phyloP scores from a whole-genome alignment of 2,797 vertebrate species.

The Rhinogobio ventralis region DNA sequence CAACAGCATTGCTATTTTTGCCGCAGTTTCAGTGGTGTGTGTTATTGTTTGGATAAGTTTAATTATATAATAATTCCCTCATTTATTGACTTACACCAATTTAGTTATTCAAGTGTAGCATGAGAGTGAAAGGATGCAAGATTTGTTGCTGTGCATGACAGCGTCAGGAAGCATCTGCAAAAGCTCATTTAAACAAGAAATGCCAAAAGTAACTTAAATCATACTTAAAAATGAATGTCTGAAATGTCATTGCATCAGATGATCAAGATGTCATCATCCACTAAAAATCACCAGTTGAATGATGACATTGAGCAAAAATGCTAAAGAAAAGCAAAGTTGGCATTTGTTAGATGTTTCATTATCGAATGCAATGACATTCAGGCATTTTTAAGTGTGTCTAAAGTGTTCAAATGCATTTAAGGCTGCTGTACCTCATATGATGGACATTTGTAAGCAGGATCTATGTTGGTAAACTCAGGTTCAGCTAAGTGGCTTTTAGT shows the following conservation, averaged over 20 bases:
- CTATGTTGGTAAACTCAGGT: constrained; percentile 21
- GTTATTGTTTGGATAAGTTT: constrained; percentile 3
- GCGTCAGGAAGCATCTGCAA: neutral
- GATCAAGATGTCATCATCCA: neutral
- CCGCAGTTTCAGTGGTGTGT: neutral
- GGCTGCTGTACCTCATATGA: neutral
- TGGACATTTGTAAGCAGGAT: neutral
- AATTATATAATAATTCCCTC: neutral
- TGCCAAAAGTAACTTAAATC: neutral
- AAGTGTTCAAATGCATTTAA: neutral
- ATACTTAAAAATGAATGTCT: neutral
- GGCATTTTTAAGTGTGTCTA: neutral
- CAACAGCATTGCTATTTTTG: neutral
- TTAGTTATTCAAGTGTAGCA: neutral
- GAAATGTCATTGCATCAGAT: neutral
- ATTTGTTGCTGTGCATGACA: neutral
- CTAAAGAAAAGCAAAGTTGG: neutral
- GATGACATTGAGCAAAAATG: neutral
- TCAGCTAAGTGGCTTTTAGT: constrained; percentile 41
- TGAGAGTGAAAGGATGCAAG: neutral
- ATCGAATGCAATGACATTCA: neutral
- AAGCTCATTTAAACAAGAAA: neutral
- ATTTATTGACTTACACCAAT: neutral
- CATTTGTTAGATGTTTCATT: neutral
- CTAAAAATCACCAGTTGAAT: neutral